Evolutionary conservation across 2,113 vertebrate genomes (phyloP).

Genomic region (Chunga burmeisteri): DNA sequence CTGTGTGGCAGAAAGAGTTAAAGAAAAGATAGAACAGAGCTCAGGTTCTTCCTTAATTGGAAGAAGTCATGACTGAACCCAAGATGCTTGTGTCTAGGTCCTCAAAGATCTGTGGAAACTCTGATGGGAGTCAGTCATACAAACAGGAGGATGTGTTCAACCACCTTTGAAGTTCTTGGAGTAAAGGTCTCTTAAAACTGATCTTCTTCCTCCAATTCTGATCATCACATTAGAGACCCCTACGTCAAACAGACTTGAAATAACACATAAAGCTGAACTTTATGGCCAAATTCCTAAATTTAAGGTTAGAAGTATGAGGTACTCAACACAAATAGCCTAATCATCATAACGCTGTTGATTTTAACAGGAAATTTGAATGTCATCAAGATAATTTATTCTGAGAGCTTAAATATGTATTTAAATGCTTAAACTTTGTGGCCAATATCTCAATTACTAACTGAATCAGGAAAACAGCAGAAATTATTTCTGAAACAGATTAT

Average conservation of each 20-base stretch:
- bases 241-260: not conserved
- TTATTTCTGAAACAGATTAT: not conserved
- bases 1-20: not conserved
- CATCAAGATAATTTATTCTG: not conserved
- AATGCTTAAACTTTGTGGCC: not conserved
- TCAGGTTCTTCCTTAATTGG: not conserved
- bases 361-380: not conserved
- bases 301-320: not conserved
- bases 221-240: not conserved
- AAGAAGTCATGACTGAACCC: not conserved
- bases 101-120: not conserved
- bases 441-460: not conserved
- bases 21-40: not conserved
- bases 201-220: not conserved
- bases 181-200: not conserved
- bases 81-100: not conserved
- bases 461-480: not conserved
- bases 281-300: not conserved
- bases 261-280: not conserved
- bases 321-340: not conserved
- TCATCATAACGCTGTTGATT: not conserved
- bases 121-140: not conserved
- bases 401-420: not conserved
- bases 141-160: not conserved
- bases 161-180: not conserved